Evolutionary conservation across 2,888 invertebrate genomes (phyloP).

Genomic region (Orchesella flavescens): DNA sequence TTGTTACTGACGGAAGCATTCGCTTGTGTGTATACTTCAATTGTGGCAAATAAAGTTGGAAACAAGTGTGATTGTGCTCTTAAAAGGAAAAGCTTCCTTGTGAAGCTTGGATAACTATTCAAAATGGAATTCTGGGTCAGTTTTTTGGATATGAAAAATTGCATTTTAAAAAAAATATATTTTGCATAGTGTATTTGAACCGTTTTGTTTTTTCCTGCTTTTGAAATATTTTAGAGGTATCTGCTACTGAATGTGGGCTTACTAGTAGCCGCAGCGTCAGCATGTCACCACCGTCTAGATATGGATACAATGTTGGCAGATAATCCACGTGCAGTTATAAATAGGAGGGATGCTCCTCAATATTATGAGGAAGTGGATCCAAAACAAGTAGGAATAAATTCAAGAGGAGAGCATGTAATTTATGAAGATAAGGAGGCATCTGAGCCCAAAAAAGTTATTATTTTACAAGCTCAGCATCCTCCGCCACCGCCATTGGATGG

Average conservation of each 20-base stretch:
- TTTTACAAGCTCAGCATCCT: conserved; percentile 47
- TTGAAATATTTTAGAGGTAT: background rate
- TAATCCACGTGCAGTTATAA: conserved; percentile 21
- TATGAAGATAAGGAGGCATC: background rate
- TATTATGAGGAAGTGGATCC: conserved; percentile 23
- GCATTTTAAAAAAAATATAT: no score
- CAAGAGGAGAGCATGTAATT: conserved; percentile 21
- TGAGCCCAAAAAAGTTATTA: conserved; percentile 35
- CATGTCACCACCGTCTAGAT: conserved; percentile 46
- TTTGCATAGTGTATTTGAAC: background rate
- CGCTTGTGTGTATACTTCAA: no score
- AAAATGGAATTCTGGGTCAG: conserved; percentile 39
- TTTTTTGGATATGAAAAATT: background rate
- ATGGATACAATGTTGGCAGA: conserved; percentile 56
- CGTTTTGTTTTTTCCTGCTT: background rate
- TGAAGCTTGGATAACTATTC: conserved; percentile 30
- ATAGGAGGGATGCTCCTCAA: conserved; percentile 31
- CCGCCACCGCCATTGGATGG: conserved; percentile 26
- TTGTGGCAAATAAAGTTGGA: no score
- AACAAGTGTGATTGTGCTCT: background rate
- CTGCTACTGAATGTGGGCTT: conserved; percentile 36
- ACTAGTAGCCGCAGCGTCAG: conserved; percentile 19
- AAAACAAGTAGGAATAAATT: conserved; percentile 23
- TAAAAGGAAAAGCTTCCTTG: conserved; percentile 31
- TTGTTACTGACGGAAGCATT: no score